phyloP scores from a whole-genome alignment of 2,113 vertebrate genomes.

The Poeciliopsis turrubarensis region DNA sequence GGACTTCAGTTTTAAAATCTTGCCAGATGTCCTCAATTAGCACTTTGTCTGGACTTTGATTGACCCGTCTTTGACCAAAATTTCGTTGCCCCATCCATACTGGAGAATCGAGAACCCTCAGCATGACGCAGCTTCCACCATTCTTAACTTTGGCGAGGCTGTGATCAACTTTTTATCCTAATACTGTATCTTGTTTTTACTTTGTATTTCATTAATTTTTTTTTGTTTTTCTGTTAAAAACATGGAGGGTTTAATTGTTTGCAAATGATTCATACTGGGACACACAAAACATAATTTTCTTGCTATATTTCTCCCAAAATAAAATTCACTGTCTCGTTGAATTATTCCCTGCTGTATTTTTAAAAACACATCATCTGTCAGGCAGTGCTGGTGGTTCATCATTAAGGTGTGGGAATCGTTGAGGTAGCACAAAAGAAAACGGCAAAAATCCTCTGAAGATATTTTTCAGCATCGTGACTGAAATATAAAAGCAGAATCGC shows the following conservation, averaged over 20 bases:
- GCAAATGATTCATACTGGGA: neutral
- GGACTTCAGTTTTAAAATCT: neutral
- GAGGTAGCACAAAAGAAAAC: conserved; percentile 8
- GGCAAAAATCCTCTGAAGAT: conserved; percentile 7
- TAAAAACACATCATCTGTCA: conserved; percentile 26
- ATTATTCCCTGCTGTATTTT: neutral
- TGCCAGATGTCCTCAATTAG: neutral
- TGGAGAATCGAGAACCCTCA: neutral
- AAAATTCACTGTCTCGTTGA: neutral
- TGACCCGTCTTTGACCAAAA: neutral
- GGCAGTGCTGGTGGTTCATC: conserved; percentile 16
- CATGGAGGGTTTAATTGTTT: neutral
- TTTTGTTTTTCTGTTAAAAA: neutral
- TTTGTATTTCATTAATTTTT: neutral
- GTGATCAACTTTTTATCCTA: neutral
- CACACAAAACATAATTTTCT: neutral
- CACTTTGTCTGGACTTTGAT: neutral
- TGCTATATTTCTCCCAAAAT: neutral
- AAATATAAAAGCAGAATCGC: conserved; percentile 19
- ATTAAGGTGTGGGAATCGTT: conserved; percentile 2
- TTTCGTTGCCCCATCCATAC: neutral
- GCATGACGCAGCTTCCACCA: too few relatives aligned
- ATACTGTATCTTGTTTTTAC: neutral
- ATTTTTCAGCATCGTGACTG: conserved; percentile 20
- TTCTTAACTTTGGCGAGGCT: too few relatives aligned